Base-by-base conservation (phyloP, 2,113 vertebrate species). In the Oryzias curvinotus region DNA sequence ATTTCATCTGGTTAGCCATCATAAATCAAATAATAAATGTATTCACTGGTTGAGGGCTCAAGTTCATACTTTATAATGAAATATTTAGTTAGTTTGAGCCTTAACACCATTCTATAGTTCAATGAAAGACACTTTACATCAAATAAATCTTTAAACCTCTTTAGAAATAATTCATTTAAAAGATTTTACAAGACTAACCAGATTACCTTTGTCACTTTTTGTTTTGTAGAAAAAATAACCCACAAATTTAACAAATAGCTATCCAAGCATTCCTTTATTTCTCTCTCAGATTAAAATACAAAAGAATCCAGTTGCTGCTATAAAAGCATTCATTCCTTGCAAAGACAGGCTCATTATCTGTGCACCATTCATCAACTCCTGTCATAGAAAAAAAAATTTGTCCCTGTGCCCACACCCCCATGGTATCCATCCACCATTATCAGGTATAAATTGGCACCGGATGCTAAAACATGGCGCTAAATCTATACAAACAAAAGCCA, bases 401-500 rank as follows among this genome's bases (percentile, higher is more conserved):
- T 68, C 67, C 36, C 19, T n/a, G 54, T 69, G 65, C 56, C 52
- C 43, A 26, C 56, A 44, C 8, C 48, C 56, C 58, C 68, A 18
- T 46, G 57, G 36, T 61, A 58, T 67, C 42, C 47, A 57, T 63
- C 62, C 30, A 28, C 26, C 13, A 14, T 26, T 5, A 57, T 54
- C 19, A 4, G 23, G 57, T 46, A 18, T 47, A 18, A 64, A 47
- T 19, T 42, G 48, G 57, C 65, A 71, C 14, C 28, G 36, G 14
- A 17, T 49, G 64, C 18, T 41, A 62, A 80, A 48, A 61, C 49
- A 36, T 60, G 76, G 80, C 43, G 62, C 54, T 19, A 50, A 59
- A 71, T 66, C 68, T 44, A 72, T 78, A 71, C 28, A 64, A 54
- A 68, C 50, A 54, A 44, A 71, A 50, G 52, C 41, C 47, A 60